These are phyloP conservation scores for Orchestia grillus DNA, from an alignment of 1,140 invertebrate species.

Conservation along the genomic window DNA sequence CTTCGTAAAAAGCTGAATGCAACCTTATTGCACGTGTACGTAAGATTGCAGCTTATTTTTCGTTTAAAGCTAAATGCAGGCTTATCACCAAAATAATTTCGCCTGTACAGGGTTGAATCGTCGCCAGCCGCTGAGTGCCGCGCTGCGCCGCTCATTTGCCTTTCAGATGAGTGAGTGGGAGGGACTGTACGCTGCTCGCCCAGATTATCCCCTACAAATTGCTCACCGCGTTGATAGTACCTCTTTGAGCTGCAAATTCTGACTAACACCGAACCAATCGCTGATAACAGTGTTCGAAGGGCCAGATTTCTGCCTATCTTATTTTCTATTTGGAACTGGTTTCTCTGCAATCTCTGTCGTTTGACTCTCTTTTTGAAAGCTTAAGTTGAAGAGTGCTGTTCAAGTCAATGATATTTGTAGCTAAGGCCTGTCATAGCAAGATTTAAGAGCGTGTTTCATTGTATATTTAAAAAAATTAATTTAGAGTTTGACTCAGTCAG, in stretches of 20 bases:
- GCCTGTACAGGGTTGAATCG: too few relatives aligned
- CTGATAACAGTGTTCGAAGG: constrained; percentile 2
- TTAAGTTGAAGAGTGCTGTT: background rate
- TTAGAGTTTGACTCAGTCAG: background rate
- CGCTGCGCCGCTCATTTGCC: background rate
- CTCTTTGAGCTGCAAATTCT: constrained; percentile 30
- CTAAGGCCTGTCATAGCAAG: background rate
- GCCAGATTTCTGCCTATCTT: background rate
- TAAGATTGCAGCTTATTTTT: too few relatives aligned
- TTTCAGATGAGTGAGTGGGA: constrained; percentile 48
- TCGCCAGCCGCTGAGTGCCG: background rate
- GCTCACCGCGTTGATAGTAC: background rate
- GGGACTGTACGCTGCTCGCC: background rate
- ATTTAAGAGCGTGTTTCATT: background rate
- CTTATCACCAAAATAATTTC: too few relatives aligned
- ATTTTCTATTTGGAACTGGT: constrained; percentile 2
- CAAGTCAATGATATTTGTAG: background rate
- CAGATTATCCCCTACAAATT: constrained; percentile 31
- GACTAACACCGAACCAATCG: background rate
- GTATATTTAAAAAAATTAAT: background rate
- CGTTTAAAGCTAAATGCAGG: too few relatives aligned
- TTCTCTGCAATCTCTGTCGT: background rate
- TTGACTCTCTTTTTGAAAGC: background rate
- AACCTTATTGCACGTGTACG: too few relatives aligned
- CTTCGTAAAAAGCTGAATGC: too few relatives aligned